A percentile compares a stretch with the other conserved stretches of the same genome.
Conservation (phyloP, 30 jellyfish, hydroid and myxozoan species). For the Hydractinia echinata region DNA sequence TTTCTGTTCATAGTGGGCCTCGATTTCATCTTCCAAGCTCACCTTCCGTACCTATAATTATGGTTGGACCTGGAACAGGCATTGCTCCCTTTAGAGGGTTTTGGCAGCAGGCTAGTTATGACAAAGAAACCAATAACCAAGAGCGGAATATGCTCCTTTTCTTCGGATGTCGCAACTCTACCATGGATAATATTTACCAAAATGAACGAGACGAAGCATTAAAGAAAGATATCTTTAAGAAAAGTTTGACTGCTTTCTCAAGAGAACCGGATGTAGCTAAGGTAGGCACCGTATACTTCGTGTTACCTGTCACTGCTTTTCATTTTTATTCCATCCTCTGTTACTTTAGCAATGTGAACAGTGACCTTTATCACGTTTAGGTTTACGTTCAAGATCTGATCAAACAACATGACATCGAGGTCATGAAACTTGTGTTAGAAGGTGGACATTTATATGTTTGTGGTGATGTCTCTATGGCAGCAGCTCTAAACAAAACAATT, state of each 20-base stretch:
- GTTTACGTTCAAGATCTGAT: constrained; percentile 74
- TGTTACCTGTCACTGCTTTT: no score
- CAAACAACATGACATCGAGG: constrained; percentile 33
- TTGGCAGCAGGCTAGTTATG: constrained; percentile 74
- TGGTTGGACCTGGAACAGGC: constrained; percentile 98
- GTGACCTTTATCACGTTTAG: constrained; percentile 5
- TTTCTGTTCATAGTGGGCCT: constrained; percentile 44
- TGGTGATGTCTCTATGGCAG: constrained; percentile 91
- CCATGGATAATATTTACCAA: constrained; percentile 53
- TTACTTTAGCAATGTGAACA: no score
- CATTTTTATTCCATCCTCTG: no score
- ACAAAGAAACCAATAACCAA: constrained; percentile 27
- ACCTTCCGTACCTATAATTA: constrained; percentile 52
- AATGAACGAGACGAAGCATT: constrained; percentile 47
- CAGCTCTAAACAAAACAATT: constrained; percentile 63
- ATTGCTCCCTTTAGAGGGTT: constrained; percentile 86
- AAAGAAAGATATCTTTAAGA: constrained; percentile 45
- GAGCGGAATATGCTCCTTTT: constrained; percentile 50
- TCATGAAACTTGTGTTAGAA: constrained; percentile 43
- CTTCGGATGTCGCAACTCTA: constrained; percentile 82
- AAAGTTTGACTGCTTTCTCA: constrained; percentile 54
- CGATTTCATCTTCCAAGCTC: constrained; percentile 77
- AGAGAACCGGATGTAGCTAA: constrained; percentile 70
- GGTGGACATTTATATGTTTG: constrained; percentile 87
- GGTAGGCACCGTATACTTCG: constrained; percentile 28